Percentiles rank a stretch among this genome's conserved stretches.
phyloP scores from a whole-genome alignment of 1,140 invertebrate genomes.

The Nomia melanderi region DNA sequence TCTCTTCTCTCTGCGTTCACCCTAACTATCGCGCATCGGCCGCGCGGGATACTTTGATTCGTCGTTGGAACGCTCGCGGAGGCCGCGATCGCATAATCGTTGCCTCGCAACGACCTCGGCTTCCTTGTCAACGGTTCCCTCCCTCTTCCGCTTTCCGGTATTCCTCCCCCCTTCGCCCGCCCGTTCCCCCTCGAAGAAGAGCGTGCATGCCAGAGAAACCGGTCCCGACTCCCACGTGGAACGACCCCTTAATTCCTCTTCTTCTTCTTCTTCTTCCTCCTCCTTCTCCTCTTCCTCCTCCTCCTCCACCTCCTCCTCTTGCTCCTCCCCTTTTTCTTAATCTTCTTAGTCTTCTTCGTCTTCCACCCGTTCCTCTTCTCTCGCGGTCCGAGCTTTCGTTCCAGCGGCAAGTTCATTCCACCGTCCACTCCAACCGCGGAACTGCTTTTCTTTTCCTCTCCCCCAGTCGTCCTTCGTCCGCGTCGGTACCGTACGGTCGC shows the following conservation, averaged over 20 bases:
- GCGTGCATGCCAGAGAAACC: slow-evolving; percentile 58
- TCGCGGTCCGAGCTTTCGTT: slow-evolving; percentile 44
- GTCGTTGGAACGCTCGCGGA: slow-evolving; percentile 22
- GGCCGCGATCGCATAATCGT: slow-evolving; percentile 29
- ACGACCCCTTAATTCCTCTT: slow-evolving; percentile 46
- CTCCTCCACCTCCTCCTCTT: slow-evolving; percentile 22
- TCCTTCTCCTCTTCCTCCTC: slow-evolving; percentile 35
- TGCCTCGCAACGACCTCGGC: slow-evolving; percentile 45
- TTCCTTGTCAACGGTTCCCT: slow-evolving; percentile 34
- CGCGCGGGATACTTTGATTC: neutral
- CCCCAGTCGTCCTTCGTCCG: slow-evolving; percentile 60
- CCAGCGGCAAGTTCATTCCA: slow-evolving; percentile 43
- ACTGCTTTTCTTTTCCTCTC: slow-evolving; percentile 54
- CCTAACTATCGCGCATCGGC: neutral
- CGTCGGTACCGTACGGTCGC: slow-evolving; percentile 63
- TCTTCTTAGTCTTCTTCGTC: no score
- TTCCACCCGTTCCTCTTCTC: slow-evolving; percentile 13
- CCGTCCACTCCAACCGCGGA: slow-evolving; percentile 32
- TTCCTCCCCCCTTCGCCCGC: neutral
- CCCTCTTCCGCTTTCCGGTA: slow-evolving; percentile 49
- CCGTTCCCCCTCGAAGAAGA: neutral
- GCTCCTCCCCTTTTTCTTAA: slow-evolving; percentile 44
- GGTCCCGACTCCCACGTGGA: slow-evolving; percentile 49
- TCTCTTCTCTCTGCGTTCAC: neutral
- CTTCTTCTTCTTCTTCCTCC: slow-evolving; percentile 50